Evolutionary conservation across 2,797 vertebrate species (phyloP).

Genomic region (Microchirus variegatus): DNA sequence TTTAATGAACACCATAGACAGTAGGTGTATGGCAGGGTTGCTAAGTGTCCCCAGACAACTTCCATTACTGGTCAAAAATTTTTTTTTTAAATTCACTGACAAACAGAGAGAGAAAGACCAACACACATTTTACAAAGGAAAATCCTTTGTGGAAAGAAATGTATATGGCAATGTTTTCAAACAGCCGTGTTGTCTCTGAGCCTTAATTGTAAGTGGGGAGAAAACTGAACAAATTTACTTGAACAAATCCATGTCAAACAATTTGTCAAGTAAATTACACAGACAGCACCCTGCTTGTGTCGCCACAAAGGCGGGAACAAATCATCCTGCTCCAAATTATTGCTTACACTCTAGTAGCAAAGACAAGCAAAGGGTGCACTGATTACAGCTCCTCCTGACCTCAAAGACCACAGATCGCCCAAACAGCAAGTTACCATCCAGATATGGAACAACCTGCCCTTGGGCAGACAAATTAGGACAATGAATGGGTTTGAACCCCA

Average conservation of each 20-base stretch:
- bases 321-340: constrained; percentile 37
- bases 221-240: neutral
- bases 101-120: too few relatives aligned
- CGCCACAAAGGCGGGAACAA: constrained; percentile 24
- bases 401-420: constrained; percentile 44
- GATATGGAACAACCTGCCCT: constrained; percentile 56
- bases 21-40: constrained; percentile 1
- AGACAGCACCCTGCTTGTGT: constrained; percentile 36
- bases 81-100: too few relatives aligned
- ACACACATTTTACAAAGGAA: neutral
- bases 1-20: constrained; percentile 21
- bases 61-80: neutral
- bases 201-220: neutral
- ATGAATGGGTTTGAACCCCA: constrained; percentile 48
- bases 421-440: constrained; percentile 52
- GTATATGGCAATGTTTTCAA: neutral
- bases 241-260: constrained; percentile 24
- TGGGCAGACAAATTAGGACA: constrained; percentile 52
- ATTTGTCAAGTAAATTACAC: constrained; percentile 9
- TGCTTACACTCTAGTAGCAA: constrained; percentile 36
- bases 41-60: constrained; percentile 10
- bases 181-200: neutral
- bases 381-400: constrained; percentile 53
- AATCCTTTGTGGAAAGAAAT: neutral
- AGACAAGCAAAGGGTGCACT: constrained; percentile 43